Evolutionary conservation across 2,113 vertebrate species (phyloP).

Genomic region (Ageneiosus marmoratus): DNA sequence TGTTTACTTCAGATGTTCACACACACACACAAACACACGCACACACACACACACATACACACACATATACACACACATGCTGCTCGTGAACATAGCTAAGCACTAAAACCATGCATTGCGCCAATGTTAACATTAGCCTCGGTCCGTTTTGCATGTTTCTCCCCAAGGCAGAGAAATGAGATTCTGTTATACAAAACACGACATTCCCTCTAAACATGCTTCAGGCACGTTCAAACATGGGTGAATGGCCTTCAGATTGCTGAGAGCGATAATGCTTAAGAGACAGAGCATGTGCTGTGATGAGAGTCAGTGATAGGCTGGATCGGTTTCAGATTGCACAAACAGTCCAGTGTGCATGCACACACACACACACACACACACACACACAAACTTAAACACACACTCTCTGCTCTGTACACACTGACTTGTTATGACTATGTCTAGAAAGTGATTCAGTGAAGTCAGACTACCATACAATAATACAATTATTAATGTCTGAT

Average conservation of each 20-base stretch:
- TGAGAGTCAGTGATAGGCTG: background rate
- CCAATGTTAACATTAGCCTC: background rate
- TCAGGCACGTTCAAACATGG: constrained; percentile 24
- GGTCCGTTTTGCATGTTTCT: background rate
- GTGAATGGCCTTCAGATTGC: constrained; percentile 5
- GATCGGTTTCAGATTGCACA: background rate
- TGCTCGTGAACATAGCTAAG: background rate
- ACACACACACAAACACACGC: background rate
- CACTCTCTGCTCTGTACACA: background rate
- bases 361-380: background rate
- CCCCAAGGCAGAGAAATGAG: background rate
- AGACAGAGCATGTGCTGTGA: background rate
- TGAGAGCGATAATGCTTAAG: background rate
- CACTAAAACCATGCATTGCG: background rate
- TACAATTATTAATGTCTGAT: background rate
- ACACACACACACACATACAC: background rate
- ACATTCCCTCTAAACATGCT: constrained; percentile 25
- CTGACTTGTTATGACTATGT: background rate
- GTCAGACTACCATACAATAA: background rate
- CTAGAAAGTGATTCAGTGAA: background rate
- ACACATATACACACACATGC: background rate
- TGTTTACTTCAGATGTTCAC: background rate
- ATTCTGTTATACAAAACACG: constrained; percentile 15
- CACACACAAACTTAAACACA: background rate
- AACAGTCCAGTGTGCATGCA: background rate